Evolutionary conservation across 30 jellyfish, hydroid and myxozoan species (phyloP).

Genomic region (Sanderia malayensis): DNA sequence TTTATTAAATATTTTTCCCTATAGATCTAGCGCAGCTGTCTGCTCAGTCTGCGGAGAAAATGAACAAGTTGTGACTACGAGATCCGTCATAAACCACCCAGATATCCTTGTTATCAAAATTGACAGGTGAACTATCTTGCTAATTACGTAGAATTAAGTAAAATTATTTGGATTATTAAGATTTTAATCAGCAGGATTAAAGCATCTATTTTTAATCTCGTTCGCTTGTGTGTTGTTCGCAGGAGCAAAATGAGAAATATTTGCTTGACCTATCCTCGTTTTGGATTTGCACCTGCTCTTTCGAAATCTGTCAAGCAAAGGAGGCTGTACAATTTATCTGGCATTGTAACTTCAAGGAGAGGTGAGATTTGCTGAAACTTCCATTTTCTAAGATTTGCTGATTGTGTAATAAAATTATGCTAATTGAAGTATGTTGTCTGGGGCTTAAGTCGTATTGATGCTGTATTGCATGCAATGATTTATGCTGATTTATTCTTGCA

Average conservation of each 20-base stretch:
- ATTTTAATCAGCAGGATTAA: too few relatives aligned
- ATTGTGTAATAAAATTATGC: too few relatives aligned
- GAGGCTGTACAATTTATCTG: conserved; percentile 39
- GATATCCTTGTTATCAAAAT: conserved; percentile 35
- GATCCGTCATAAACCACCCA: conserved; percentile 30
- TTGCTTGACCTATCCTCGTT: conserved; percentile 4
- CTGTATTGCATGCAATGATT: too few relatives aligned
- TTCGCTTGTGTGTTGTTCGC: too few relatives aligned
- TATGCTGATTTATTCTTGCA: too few relatives aligned
- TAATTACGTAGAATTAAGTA: too few relatives aligned
- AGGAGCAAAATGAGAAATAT: neutral
- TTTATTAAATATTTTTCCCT: too few relatives aligned
- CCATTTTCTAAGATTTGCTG: neutral
- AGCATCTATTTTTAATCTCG: too few relatives aligned
- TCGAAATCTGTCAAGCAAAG: conserved; percentile 28
- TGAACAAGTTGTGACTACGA: conserved; percentile 11
- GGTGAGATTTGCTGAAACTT: conserved; percentile 17
- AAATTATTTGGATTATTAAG: too few relatives aligned
- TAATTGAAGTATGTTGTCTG: too few relatives aligned
- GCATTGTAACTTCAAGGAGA: conserved; percentile 5
- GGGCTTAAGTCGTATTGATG: too few relatives aligned
- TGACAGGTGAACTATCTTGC: conserved; percentile 26
- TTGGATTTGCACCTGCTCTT: conserved; percentile 42
- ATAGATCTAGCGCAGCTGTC: neutral
- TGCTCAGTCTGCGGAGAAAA: conserved; percentile 31